Conservation (phyloP, 2,888 invertebrate genomes). For the Metalampra italica region DNA sequence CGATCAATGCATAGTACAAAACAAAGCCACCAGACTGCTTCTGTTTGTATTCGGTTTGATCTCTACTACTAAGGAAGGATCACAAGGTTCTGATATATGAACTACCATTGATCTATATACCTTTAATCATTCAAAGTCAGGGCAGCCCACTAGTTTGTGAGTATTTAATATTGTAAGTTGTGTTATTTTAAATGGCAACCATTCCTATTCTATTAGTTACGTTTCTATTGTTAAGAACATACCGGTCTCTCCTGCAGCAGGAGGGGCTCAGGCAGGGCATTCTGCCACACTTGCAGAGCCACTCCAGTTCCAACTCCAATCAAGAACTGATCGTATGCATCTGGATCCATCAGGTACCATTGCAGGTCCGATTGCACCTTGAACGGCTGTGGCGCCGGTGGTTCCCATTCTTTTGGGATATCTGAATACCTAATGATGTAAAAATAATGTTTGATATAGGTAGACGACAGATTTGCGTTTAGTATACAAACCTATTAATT, state of each 20-base stretch:
- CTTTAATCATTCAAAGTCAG: too few species aligned
- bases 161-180: too few species aligned
- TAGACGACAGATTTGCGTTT: background rate
- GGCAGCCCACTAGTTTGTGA: too few species aligned
- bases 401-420: conserved; percentile 95
- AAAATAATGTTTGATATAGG: background rate
- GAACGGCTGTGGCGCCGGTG: conserved; percentile 92
- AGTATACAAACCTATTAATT: too few species aligned
- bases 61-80: too few species aligned
- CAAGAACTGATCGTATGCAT: conserved; percentile 97
- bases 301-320: conserved; percentile 91
- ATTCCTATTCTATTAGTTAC: too few species aligned
- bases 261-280: conserved; percentile 91
- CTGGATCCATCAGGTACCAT: conserved; percentile 94
- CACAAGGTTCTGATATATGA: too few species aligned
- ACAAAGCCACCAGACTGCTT: too few species aligned
- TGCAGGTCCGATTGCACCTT: conserved; percentile 95
- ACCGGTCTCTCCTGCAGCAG: conserved; percentile 89
- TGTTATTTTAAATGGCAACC: too few species aligned
- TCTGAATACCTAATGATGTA: conserved; percentile 82
- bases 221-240: conserved; percentile 35
- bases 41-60: too few species aligned
- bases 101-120: too few species aligned
- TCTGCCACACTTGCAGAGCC: conserved; percentile 92
- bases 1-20: too few species aligned